Conservation (phyloP, 2,888 invertebrate species). For the Heliconius cydno region DNA sequence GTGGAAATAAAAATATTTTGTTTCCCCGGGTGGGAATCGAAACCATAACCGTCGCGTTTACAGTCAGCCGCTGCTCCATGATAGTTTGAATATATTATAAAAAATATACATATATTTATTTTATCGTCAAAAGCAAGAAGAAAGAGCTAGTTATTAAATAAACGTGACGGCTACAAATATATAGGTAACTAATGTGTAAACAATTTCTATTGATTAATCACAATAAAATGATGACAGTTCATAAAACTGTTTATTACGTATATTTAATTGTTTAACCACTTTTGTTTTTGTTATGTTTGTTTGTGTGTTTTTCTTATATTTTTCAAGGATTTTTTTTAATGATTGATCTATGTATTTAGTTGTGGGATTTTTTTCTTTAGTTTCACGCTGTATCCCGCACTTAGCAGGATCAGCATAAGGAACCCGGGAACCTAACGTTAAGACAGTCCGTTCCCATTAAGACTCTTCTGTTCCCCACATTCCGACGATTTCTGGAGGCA, state of each 20-base stretch:
- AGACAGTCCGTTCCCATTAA: too few relatives aligned
- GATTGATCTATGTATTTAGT: not conserved
- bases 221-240: constrained; percentile 29
- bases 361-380: not conserved
- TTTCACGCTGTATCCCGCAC: not conserved
- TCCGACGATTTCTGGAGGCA: too few relatives aligned
- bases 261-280: constrained; percentile 5
- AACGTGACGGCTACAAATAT: not conserved
- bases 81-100: too few relatives aligned
- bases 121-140: not conserved
- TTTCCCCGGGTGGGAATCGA: too few relatives aligned
- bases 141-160: not conserved
- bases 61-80: not conserved
- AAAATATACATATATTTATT: not conserved
- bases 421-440: too few relatives aligned
- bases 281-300: constrained; percentile 9
- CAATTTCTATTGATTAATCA: constrained; percentile 48
- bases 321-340: not conserved
- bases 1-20: too few relatives aligned
- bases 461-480: too few relatives aligned
- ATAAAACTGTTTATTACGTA: constrained; percentile 24
- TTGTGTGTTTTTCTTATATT: not conserved
- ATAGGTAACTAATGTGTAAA: constrained; percentile 43
- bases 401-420: too few relatives aligned
- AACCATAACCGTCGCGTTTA: not conserved